Conservation (phyloP, 2,113 vertebrate species). For the Penelope pileata region DNA sequence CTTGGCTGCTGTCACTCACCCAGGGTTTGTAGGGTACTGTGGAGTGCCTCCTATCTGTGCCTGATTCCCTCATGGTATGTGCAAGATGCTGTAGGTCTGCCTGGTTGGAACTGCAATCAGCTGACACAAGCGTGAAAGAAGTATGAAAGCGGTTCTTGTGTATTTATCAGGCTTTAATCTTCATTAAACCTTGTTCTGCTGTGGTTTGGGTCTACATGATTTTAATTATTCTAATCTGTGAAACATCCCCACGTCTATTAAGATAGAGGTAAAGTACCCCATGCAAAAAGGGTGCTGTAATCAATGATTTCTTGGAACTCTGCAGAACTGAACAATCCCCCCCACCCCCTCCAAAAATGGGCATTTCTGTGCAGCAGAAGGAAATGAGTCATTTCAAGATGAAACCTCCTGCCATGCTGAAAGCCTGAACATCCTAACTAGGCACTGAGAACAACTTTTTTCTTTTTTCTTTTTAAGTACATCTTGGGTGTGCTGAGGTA, state of each 20-base stretch:
- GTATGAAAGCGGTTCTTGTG: background rate
- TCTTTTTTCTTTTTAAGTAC: background rate
- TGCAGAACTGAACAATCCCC: conserved; percentile 13
- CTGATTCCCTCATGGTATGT: background rate
- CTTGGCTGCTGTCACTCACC: background rate
- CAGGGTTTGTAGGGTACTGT: background rate
- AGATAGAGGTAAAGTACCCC: background rate
- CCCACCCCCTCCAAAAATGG: background rate
- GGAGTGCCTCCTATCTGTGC: background rate
- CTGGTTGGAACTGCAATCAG: background rate
- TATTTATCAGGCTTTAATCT: background rate
- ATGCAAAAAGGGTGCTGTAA: background rate
- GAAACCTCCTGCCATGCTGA: background rate
- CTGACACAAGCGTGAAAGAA: rapidly evolving
- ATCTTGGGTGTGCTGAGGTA: background rate
- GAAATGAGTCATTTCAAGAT: conserved; percentile 58
- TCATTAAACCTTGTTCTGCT: background rate
- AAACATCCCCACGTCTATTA: background rate
- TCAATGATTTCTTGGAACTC: background rate
- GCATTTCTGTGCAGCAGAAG: conserved; percentile 25
- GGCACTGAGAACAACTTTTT: background rate
- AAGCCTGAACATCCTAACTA: background rate
- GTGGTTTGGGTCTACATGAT: background rate
- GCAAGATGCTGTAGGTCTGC: too few relatives aligned
- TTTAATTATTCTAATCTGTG: background rate